Conservation (phyloP, 2,113 vertebrate species). For the western clawed frog (Xenopus tropicalis) region DNA sequence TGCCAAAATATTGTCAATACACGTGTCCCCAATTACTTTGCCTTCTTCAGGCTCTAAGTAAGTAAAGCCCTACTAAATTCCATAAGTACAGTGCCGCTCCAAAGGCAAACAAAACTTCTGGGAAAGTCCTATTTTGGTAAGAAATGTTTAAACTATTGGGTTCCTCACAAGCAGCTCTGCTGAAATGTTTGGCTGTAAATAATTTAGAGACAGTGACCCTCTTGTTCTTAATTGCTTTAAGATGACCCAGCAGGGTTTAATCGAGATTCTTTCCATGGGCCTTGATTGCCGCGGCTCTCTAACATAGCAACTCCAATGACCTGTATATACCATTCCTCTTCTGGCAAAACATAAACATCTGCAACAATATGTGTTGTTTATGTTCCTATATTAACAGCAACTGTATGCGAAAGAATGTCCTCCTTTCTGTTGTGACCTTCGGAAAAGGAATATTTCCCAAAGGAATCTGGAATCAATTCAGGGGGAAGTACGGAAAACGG, state of each 20-base stretch:
- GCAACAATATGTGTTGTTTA: constrained; percentile 55
- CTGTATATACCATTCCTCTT: constrained; percentile 51
- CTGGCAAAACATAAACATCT: constrained; percentile 53
- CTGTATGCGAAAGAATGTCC: constrained; percentile 51
- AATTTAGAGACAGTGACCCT: constrained; percentile 12
- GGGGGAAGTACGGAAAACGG: constrained; percentile 60
- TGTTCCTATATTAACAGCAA: constrained; percentile 58
- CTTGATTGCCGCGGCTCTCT: background rate
- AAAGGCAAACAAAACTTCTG: no score
- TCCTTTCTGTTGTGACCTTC: constrained; percentile 57
- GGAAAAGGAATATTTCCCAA: constrained; percentile 62
- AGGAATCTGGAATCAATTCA: constrained; percentile 55
- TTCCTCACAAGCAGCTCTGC: constrained; percentile 20
- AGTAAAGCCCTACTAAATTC: no score
- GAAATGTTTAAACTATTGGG: no score
- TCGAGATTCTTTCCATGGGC: constrained; percentile 26
- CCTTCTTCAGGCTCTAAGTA: no score
- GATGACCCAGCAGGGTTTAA: background rate
- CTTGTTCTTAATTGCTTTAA: constrained; percentile 6
- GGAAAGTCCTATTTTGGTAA: no score
- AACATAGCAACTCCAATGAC: constrained; percentile 49
- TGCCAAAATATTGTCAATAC: no score
- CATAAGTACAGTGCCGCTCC: no score
- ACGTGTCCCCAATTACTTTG: no score
- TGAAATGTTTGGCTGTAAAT: constrained; percentile 38